These are phyloP conservation scores for Dendrocincla fuliginosa DNA, from an alignment of 2,797 vertebrate species.

Conservation along the genomic window DNA sequence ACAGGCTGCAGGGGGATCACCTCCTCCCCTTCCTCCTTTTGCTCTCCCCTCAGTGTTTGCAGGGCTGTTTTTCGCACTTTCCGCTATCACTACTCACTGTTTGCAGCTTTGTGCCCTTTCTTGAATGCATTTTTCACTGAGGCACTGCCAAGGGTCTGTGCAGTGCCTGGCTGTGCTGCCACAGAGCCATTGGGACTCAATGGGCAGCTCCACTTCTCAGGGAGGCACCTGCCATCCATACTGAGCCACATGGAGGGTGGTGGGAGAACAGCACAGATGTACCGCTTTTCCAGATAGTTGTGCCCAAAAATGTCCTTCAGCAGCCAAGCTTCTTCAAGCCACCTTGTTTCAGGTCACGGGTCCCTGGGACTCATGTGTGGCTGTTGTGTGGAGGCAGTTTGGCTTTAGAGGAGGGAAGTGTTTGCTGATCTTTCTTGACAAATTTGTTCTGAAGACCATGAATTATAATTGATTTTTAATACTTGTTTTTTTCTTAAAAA, in stretches of 20 bases:
- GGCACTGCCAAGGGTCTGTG: neutral
- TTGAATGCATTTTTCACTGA: rapidly evolving
- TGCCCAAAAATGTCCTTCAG: neutral
- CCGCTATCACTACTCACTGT: rapidly evolving
- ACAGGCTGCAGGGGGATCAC: rapidly evolving
- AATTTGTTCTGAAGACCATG: neutral
- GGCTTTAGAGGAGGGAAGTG: rapidly evolving
- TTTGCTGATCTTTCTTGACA: rapidly evolving
- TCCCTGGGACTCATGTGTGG: rapidly evolving
- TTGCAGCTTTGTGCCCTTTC: neutral
- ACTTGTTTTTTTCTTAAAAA: too few relatives aligned
- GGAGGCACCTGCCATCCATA: rapidly evolving
- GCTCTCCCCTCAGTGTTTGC: neutral
- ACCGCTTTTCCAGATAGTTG: rapidly evolving
- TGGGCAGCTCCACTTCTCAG: rapidly evolving
- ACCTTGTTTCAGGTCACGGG: rapidly evolving
- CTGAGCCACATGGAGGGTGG: rapidly evolving
- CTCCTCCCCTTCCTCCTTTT: neutral
- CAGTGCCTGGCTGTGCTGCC: rapidly evolving
- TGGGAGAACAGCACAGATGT: rapidly evolving
- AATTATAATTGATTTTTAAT: neutral
- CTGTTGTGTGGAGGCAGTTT: rapidly evolving
- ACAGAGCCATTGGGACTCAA: rapidly evolving
- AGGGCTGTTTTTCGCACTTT: neutral
- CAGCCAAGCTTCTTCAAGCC: rapidly evolving